Evolutionary conservation across 2,888 invertebrate genomes (phyloP).

Genomic region (Notodonta ziczac): DNA sequence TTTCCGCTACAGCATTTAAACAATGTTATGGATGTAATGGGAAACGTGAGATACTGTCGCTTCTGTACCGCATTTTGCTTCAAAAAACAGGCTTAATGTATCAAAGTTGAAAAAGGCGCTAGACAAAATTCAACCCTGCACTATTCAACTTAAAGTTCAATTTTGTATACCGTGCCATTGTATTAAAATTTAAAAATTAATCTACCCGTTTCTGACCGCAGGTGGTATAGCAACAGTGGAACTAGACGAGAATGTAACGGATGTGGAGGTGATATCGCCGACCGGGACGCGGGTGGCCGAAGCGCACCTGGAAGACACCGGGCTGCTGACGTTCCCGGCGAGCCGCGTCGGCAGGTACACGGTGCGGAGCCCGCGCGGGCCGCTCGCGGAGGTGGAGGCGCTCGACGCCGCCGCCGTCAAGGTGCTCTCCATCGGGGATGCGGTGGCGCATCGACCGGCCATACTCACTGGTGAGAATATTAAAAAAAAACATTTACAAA

Average conservation of each 20-base stretch:
- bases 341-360: conserved; percentile 90
- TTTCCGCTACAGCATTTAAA: too few species aligned
- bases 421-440: conserved; percentile 89
- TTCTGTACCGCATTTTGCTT: too few species aligned
- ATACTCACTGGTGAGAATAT: conserved; percentile 87
- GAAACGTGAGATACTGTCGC: too few species aligned
- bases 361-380: conserved; percentile 80
- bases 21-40: too few species aligned
- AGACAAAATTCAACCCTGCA: too few species aligned
- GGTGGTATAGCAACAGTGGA: conserved; percentile 86
- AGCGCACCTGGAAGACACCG: conserved; percentile 82
- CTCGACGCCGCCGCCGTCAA: conserved; percentile 91
- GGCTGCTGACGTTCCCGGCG: conserved; percentile 91
- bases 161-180: too few species aligned
- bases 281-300: conserved; percentile 86
- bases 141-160: too few species aligned
- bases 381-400: conserved; percentile 87
- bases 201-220: conserved; percentile 28
- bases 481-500: not conserved
- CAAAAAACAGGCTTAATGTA: too few species aligned
- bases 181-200: not conserved
- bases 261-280: conserved; percentile 88
- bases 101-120: too few species aligned
- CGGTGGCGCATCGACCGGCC: conserved; percentile 92
- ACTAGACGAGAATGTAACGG: conserved; percentile 85